phyloP scores from a whole-genome alignment of 2,113 vertebrate genomes.

The Actenoides hombroni region DNA sequence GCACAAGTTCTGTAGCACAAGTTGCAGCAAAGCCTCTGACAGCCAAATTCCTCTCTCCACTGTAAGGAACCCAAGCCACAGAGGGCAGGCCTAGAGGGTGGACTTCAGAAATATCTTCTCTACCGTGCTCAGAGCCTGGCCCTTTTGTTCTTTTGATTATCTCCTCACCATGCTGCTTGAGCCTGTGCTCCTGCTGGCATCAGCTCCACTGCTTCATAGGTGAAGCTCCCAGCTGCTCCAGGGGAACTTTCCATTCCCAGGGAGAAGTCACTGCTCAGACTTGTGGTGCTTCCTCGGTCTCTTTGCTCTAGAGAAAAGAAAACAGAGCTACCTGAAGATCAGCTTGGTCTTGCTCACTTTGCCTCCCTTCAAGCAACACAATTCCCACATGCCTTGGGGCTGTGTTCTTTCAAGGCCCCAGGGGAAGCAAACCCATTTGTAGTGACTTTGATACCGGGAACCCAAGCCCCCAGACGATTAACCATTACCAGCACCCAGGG shows the following conservation, averaged over 20 bases:
- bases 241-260: slow-evolving; percentile 89
- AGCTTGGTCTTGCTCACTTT: neutral
- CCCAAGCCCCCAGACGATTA: neutral
- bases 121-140: neutral
- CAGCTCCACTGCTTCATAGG: slow-evolving; percentile 83
- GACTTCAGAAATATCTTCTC: neutral
- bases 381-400: neutral
- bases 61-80: neutral
- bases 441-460: neutral
- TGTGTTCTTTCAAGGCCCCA: neutral
- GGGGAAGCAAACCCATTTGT: neutral
- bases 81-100: neutral
- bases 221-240: slow-evolving; percentile 80
- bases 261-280: slow-evolving; percentile 95
- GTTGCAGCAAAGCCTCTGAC: neutral
- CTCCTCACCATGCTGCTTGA: slow-evolving; percentile 85
- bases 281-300: slow-evolving; percentile 93
- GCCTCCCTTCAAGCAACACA: neutral
- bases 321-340: neutral
- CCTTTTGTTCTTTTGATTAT: neutral
- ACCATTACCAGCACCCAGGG: neutral
- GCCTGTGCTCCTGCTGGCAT: slow-evolving; percentile 79
- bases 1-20: neutral
- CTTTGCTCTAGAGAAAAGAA: slow-evolving; percentile 77
- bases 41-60: neutral